Percentiles rank a stretch among this genome's conserved stretches.
phyloP scores from a whole-genome alignment of 1,140 invertebrate species.

The Brachystomella parvula region DNA sequence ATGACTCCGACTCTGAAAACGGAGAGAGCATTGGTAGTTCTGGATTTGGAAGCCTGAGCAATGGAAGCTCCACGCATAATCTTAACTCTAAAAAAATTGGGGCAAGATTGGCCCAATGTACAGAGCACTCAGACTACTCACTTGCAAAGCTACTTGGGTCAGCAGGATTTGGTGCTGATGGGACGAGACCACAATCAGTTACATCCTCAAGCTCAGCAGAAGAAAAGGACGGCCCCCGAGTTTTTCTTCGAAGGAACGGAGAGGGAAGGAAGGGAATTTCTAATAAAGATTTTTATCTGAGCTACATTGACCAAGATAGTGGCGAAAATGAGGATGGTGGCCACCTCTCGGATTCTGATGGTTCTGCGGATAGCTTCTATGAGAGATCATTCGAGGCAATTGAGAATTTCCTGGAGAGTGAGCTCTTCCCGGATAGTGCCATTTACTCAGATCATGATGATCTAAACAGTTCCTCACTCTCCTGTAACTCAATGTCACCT shows the following conservation, averaged over 20 bases:
- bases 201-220: constrained; percentile 47
- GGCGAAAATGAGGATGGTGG: constrained; percentile 11
- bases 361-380: constrained; percentile 57
- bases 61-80: constrained; percentile 58
- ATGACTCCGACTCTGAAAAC: constrained; percentile 39
- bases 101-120: constrained; percentile 66
- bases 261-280: constrained; percentile 29
- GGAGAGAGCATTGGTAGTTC: constrained; percentile 31
- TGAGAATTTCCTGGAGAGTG: constrained; percentile 54
- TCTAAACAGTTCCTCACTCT: constrained; percentile 31
- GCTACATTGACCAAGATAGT: constrained; percentile 35
- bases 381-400: constrained; percentile 68
- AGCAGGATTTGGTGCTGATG: constrained; percentile 41
- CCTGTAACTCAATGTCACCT: constrained; percentile 28
- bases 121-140: constrained; percentile 62
- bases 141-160: constrained; percentile 59
- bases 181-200: constrained; percentile 47
- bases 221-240: background rate
- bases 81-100: constrained; percentile 62
- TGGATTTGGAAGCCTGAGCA: constrained; percentile 42
- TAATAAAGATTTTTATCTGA: constrained; percentile 35
- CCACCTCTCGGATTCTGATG: constrained; percentile 33
- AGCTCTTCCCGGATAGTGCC: constrained; percentile 69
- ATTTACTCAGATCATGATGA: constrained; percentile 70
- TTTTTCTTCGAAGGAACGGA: constrained; percentile 7